Evolutionary conservation across 2,797 vertebrate species (phyloP).

Genomic region (Heteromormyrus szaboi): DNA sequence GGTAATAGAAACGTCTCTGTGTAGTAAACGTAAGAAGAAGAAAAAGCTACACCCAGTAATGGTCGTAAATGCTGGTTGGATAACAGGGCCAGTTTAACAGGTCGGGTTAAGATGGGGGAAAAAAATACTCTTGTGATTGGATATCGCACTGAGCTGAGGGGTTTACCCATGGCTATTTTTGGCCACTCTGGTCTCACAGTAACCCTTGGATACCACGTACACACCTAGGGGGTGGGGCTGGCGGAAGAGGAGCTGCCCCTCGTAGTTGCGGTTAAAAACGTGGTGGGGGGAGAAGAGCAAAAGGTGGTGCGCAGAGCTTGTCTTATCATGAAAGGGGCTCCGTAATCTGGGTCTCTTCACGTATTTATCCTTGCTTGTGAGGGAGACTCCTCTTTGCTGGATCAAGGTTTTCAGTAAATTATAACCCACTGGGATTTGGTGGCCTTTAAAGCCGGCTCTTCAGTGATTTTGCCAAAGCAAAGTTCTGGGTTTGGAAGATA

Average conservation of each 20-base stretch:
- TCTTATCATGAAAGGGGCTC: conserved; percentile 37
- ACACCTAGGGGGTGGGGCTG: conserved; percentile 27
- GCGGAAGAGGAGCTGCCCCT: conserved; percentile 32
- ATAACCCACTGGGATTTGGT: conserved; percentile 36
- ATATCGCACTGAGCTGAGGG: conserved; percentile 24
- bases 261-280: conserved; percentile 16
- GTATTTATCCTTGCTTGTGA: conserved; percentile 37
- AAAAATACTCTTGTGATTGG: conserved; percentile 31
- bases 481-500: conserved; percentile 44
- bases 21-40: neutral
- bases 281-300: conserved; percentile 23
- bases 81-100: neutral
- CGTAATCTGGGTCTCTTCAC: conserved; percentile 32
- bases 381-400: conserved; percentile 35
- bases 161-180: conserved; percentile 39
- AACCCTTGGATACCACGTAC: conserved; percentile 43
- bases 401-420: conserved; percentile 37
- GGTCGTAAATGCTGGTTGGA: neutral
- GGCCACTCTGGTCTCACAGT: conserved; percentile 40
- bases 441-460: conserved; percentile 32
- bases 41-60: neutral
- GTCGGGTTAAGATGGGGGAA: neutral
- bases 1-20: neutral
- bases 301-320: conserved; percentile 28
- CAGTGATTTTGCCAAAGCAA: conserved; percentile 36